phyloP scores from a whole-genome alignment of 2,113 vertebrate species.

The Cichladusa arquata region DNA sequence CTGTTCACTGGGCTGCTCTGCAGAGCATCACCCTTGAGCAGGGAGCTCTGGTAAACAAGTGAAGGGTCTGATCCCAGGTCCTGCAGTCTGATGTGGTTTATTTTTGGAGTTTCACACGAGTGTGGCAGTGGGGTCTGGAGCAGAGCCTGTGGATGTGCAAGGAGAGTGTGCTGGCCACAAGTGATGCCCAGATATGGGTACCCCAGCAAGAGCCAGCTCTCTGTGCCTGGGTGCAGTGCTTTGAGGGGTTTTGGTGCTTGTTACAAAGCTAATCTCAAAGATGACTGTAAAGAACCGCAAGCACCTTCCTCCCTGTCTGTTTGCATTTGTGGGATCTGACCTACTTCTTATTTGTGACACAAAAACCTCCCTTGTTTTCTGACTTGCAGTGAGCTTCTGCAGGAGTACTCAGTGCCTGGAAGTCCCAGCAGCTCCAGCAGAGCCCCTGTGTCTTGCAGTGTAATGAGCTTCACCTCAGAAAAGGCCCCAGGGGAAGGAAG shows the following conservation, averaged over 20 bases:
- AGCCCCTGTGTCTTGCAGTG: fast-evolving
- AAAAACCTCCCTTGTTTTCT: not conserved
- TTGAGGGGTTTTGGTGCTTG: not conserved
- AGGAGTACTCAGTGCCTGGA: not conserved
- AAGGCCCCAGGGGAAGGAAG: not conserved
- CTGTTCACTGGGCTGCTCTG: not conserved
- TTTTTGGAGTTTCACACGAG: not conserved
- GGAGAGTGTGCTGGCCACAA: fast-evolving
- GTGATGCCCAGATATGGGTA: fast-evolving
- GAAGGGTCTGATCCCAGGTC: not conserved
- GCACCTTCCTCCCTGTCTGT: not conserved
- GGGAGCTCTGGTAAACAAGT: not conserved
- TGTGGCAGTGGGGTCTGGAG: not conserved
- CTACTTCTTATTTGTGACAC: constrained; percentile 32
- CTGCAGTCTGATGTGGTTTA: fast-evolving
- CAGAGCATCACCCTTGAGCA: not conserved
- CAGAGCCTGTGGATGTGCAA: not conserved
- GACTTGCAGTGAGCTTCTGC: not conserved
- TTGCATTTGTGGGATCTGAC: constrained; percentile 55
- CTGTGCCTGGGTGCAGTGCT: fast-evolving
- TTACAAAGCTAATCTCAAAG: not conserved
- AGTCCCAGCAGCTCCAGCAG: not conserved
- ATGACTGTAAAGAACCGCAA: not conserved
- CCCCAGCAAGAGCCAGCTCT: not conserved
- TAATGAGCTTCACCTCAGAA: not conserved